Conservation (phyloP, 2,888 invertebrate genomes). For the Ypsolopha sequella region DNA sequence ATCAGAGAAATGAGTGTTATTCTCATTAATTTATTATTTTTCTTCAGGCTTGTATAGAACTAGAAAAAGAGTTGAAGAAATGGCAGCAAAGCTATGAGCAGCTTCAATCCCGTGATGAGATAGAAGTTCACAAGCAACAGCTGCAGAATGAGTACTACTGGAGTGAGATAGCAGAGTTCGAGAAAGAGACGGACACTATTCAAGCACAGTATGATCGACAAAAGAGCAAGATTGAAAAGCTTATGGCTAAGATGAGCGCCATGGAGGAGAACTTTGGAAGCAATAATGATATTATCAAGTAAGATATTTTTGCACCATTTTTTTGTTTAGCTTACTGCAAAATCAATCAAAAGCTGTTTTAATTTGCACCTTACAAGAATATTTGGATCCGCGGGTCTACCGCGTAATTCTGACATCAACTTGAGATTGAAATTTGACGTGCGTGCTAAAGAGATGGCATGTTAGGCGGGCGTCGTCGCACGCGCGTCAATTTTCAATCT, state of each 20-base stretch:
- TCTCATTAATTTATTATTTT: background rate
- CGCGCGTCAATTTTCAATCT: too few species aligned
- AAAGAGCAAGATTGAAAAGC: conserved; percentile 45
- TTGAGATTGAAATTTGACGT: too few species aligned
- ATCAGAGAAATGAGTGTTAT: too few species aligned
- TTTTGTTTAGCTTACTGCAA: too few species aligned
- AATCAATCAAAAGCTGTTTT: too few species aligned
- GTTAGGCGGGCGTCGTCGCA: too few species aligned
- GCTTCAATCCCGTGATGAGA: conserved; percentile 65
- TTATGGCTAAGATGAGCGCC: conserved; percentile 34
- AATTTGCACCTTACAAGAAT: too few species aligned
- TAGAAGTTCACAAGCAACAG: conserved; percentile 48
- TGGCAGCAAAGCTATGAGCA: conserved; percentile 68
- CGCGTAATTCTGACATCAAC: too few species aligned
- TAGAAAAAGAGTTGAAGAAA: conserved; percentile 59
- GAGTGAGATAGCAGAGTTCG: conserved; percentile 52
- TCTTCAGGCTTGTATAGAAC: conserved; percentile 37
- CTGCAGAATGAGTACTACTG: conserved; percentile 71
- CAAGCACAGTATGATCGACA: conserved; percentile 56
- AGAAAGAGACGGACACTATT: conserved; percentile 22
- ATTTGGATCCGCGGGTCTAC: too few species aligned
- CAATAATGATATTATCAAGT: conserved; percentile 53
- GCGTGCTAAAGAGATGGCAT: too few species aligned
- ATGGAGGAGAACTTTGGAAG: conserved; percentile 40
- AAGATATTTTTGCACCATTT: conserved; percentile 15